A percentile compares a stretch with the other conserved stretches of the same genome.
phyloP scores from a whole-genome alignment of 2,797 vertebrate genomes.

The Acropternis orthonyx region DNA sequence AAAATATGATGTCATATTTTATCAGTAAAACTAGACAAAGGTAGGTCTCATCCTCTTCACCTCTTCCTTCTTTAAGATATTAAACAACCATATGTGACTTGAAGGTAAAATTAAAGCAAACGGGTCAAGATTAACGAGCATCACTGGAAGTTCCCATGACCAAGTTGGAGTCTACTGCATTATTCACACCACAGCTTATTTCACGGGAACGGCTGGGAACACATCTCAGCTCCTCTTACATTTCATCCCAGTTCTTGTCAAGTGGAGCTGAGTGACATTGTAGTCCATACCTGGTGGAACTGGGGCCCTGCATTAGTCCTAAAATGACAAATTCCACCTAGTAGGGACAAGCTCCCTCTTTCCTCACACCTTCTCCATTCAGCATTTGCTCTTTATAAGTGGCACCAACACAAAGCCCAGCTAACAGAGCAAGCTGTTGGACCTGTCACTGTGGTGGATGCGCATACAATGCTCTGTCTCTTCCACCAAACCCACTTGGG shows the following conservation, averaged over 20 bases:
- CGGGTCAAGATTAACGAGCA: neutral
- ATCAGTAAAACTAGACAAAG: neutral
- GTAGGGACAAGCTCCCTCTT: accelerated
- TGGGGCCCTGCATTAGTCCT: neutral
- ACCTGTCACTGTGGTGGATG: neutral
- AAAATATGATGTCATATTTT: neutral
- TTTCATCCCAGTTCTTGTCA: neutral
- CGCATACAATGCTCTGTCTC: neutral
- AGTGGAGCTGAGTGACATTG: neutral
- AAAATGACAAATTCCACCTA: neutral
- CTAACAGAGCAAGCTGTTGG: neutral
- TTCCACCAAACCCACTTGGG: neutral
- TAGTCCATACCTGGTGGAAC: neutral
- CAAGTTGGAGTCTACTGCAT: neutral
- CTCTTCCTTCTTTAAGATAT: neutral
- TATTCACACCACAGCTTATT: neutral
- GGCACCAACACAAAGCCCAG: neutral
- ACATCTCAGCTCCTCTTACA: neutral
- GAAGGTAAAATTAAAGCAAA: neutral
- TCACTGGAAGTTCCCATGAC: neutral
- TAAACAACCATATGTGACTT: neutral
- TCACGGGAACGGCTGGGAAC: neutral
- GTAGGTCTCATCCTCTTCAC: neutral
- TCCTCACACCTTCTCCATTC: neutral
- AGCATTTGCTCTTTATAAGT: neutral